These are phyloP conservation scores for Melinaea marsaeus DNA, from an alignment of 2,888 invertebrate species.

Conservation along the genomic window DNA sequence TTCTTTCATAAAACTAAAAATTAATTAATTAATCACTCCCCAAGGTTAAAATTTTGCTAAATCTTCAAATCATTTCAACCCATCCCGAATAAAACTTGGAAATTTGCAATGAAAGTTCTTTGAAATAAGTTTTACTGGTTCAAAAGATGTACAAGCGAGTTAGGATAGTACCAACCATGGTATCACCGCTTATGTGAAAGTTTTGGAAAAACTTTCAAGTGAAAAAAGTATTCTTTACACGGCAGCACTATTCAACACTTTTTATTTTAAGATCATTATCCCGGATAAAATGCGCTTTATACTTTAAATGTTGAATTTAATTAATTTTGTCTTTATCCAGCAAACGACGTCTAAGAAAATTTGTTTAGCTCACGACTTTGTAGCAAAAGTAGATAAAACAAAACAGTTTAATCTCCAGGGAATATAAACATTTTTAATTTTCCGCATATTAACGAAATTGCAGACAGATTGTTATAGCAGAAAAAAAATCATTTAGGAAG, in stretches of 20 bases:
- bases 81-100: too few species aligned
- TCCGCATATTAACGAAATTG: constrained; percentile 61
- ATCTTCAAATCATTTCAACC: constrained; percentile 33
- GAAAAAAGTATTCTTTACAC: background rate
- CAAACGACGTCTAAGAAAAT: constrained; percentile 40
- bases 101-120: too few species aligned
- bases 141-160: constrained; percentile 25
- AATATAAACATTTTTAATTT: constrained; percentile 63
- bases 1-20: constrained; percentile 21
- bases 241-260: too few species aligned
- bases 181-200: constrained; percentile 27
- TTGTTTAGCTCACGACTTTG: constrained; percentile 48
- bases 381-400: constrained; percentile 45
- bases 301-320: constrained; percentile 17
- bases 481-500: constrained; percentile 51
- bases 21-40: constrained; percentile 29
- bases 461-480: constrained; percentile 53
- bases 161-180: constrained; percentile 26
- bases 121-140: too few species aligned
- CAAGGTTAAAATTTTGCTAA: constrained; percentile 27
- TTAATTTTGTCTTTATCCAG: constrained; percentile 24
- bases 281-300: constrained; percentile 4
- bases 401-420: constrained; percentile 49
- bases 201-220: constrained; percentile 22
- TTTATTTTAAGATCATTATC: constrained; percentile 13